Percentiles rank a stretch among this genome's conserved stretches.
These are phyloP conservation scores for Archivesica marissinica DNA, from an alignment of 1,140 invertebrate genomes.

Conservation along the genomic window DNA sequence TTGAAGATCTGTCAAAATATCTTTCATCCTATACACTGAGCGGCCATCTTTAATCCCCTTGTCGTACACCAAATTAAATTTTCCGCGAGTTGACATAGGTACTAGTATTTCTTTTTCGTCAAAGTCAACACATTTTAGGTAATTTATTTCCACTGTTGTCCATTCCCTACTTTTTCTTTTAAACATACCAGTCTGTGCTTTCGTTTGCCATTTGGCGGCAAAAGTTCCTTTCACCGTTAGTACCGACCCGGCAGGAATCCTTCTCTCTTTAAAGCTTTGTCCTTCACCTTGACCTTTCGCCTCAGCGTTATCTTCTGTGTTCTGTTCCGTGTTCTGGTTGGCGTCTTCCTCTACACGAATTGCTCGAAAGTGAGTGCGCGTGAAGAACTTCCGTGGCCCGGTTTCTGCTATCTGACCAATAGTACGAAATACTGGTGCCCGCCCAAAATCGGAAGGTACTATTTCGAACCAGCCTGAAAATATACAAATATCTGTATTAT, in stretches of 20 bases:
- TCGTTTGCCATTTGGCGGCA: conserved; percentile 77
- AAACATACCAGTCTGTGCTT: conserved; percentile 71
- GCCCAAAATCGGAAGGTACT: conserved; percentile 76
- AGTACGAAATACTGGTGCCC: conserved; percentile 67
- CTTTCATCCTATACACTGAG: conserved; percentile 77
- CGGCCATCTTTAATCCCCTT: conserved; percentile 67
- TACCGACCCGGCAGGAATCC: conserved; percentile 72
- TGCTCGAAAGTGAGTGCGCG: conserved; percentile 73
- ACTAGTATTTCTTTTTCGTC: conserved; percentile 74
- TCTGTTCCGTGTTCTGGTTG: not conserved
- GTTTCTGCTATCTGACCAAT: conserved; percentile 75
- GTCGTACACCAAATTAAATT: conserved; percentile 78
- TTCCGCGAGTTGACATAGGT: conserved; percentile 73
- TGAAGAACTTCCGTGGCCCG: conserved; percentile 77
- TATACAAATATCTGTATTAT: not conserved
- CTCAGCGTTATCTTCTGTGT: not conserved
- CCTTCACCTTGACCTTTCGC: conserved; percentile 62
- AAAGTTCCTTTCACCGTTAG: conserved; percentile 70
- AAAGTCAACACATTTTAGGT: conserved; percentile 75
- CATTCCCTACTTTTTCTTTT: conserved; percentile 75
- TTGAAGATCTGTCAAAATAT: conserved; percentile 71
- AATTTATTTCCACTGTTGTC: conserved; percentile 73
- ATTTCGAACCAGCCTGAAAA: conserved; percentile 77
- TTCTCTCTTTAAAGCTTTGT: conserved; percentile 73
- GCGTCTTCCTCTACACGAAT: conserved; percentile 65